phyloP scores from a whole-genome alignment of 1,140 invertebrate genomes.

The Aricia agestis region DNA sequence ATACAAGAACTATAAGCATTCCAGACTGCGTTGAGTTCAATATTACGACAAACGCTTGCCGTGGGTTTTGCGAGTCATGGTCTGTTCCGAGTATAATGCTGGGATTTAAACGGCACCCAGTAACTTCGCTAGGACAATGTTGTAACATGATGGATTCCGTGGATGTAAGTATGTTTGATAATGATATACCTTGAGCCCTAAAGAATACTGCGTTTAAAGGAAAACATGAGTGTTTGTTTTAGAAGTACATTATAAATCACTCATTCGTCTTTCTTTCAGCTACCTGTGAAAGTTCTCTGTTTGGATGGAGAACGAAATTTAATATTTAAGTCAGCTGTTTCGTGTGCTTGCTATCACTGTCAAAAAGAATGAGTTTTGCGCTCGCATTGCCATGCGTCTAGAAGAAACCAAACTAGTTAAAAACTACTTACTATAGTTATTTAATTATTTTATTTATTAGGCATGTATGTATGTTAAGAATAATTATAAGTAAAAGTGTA shows the following conservation, averaged over 20 bases:
- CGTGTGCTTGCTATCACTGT: conserved; percentile 90
- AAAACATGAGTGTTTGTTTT: no score
- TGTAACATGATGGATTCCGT: conserved; percentile 93
- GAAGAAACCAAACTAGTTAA: no score
- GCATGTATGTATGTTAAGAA: no score
- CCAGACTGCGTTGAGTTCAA: conserved; percentile 89
- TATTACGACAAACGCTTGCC: conserved; percentile 90
- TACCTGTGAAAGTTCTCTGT: conserved; percentile 84
- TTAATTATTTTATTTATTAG: no score
- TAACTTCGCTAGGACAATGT: conserved; percentile 91
- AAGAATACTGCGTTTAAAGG: no score
- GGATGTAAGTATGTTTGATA: conserved; percentile 78
- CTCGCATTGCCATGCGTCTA: background rate
- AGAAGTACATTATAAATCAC: no score
- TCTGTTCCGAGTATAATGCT: conserved; percentile 80
- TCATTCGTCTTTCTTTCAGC: conserved; percentile 54
- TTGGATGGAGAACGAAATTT: conserved; percentile 85
- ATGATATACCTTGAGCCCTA: no score
- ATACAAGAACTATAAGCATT: conserved; percentile 87
- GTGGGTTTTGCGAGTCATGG: conserved; percentile 91
- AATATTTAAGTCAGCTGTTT: conserved; percentile 88
- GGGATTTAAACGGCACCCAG: conserved; percentile 81
- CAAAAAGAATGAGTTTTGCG: conserved; percentile 82
- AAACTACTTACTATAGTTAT: no score
- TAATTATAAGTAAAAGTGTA: background rate